Evolutionary conservation across 53 echinoderm and acorn worm genomes (phyloP), one percentile per base, ranked within the genome.

Genomic region (Crossaster papposus): DNA sequence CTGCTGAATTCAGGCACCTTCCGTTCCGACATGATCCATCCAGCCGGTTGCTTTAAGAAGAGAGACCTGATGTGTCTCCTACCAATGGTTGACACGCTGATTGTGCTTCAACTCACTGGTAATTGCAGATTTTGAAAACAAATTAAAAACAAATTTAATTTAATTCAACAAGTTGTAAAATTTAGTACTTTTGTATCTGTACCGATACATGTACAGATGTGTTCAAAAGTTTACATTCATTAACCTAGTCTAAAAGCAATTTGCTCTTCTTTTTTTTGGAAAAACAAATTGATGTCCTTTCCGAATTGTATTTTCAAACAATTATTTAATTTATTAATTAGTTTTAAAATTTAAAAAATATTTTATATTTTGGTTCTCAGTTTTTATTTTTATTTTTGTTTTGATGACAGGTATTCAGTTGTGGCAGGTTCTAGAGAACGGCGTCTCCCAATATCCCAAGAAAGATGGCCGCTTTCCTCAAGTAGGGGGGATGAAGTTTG

Each of bases 1-100:
- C 83, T 96, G 22, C 88, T 96, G 82, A 96, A 96, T 78, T 94
- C 96, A 3, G 96, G 96, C 44, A 96, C 96, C 13, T 96, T 96
- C 81, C 78, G 96, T 54, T 94, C 96, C 13, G 94, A 96, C 72
- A 92, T 65, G 52, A 83, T 94, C 79, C 94, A 92, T 51, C 88
- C 90, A n/a, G 85, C 85, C 4, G 96, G 96, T 36, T 92, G 92
- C 54, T 94, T 96, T 71, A 94, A 90, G 89, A 96, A 90, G 85
- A 90, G 83, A 75, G 96, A 96, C 73, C 83, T 96, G 5, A 31
- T 88, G 89, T 88, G 87, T 72, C 74, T 96, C 36, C 81, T 96
- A 51, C 96, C 96, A 26, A 79, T 96, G 33, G 81, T 96, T 2
- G 95, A 95, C 83, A 86, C 94, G 11, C 30, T 96, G 9, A 73